Base-by-base conservation (phyloP, 1,140 invertebrate genomes). In the Mercenaria mercenaria region DNA sequence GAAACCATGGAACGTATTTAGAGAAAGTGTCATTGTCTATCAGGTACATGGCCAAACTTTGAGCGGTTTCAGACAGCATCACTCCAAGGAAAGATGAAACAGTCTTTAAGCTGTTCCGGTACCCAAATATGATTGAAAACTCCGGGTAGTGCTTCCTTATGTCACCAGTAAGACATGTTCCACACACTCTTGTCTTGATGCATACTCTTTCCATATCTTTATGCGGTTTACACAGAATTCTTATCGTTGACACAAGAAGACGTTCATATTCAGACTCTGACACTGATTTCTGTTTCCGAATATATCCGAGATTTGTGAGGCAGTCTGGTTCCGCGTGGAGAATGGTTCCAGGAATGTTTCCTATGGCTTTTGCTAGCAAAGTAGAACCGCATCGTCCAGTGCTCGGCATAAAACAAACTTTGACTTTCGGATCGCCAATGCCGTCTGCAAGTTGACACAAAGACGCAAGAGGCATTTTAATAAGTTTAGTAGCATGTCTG, bases 21-120 rank as follows among this genome's bases (percentile, higher is more conserved):
- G 79, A 82, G 37, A 82, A 82, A 26, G 37, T 37, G 23, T 50
- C 59, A 43, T 32, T 82, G 56, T 82, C 59, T 13, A 82, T 82
- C 18, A 82, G 32, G 34, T 82, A 82, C 79, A 82, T 59, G 6
- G 79, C 79, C 13, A 64, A 13, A 64, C 79, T 82, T 34, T 61
- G 52, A 0, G 41, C 79, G 26, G 79, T 59, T 82, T 82, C 79
- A 4, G 79, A 82, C 20, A 82, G 18, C 79, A 82, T 82, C 11
- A 82, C 20, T 11, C 79, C 79, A 37, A 82, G 79, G 52, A 82
- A 82, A 39, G 79, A 82, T 0, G 79, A 82, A 1, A 82, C 56
- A 2, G 79, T 82, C 52, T 82, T 82, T 37, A 82, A 41, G 34
- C 37, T 82, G 32, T 82, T 82, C 8, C 79, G 23, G 47, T 82